Conservation (phyloP, 2,113 vertebrate species). For the Platysteira castanea region DNA sequence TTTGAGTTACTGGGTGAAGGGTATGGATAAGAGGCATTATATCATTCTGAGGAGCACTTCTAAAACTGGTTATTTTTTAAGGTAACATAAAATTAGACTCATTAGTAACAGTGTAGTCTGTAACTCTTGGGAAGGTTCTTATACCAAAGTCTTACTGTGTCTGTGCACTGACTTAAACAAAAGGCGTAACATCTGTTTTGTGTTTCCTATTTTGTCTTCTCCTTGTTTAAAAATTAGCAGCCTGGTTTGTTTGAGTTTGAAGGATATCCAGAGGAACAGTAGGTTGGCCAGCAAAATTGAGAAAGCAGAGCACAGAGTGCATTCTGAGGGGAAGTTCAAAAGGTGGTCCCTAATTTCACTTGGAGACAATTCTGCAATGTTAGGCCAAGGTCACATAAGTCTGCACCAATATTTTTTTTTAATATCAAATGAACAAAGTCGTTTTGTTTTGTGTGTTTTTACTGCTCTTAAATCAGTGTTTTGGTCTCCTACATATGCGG, state of each 20-base stretch:
- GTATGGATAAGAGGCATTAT: not conserved
- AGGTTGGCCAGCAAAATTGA: not conserved
- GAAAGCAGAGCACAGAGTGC: not conserved
- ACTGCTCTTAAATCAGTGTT: not conserved
- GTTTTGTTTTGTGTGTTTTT: not conserved
- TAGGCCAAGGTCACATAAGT: not conserved
- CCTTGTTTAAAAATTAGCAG: not conserved
- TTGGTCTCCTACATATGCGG: not conserved
- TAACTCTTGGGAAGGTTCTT: not conserved
- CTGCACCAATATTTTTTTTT: not conserved
- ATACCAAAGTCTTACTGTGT: not conserved
- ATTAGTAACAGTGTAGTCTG: not conserved
- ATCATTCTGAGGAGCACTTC: not conserved
- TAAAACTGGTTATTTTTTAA: not conserved
- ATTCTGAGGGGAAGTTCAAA: not conserved
- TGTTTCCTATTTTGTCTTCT: not conserved
- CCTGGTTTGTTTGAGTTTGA: not conserved
- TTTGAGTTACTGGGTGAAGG: not conserved
- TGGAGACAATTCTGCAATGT: not conserved
- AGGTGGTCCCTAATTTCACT: not conserved
- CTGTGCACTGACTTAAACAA: not conserved
- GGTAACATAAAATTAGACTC: not conserved
- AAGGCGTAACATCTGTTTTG: not conserved
- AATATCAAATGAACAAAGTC: not conserved
- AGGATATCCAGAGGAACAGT: not conserved